A percentile compares a stretch with the other conserved stretches of the same genome.
Conservation (phyloP, 2,797 vertebrate genomes). For the Hozukius guyotensis region DNA sequence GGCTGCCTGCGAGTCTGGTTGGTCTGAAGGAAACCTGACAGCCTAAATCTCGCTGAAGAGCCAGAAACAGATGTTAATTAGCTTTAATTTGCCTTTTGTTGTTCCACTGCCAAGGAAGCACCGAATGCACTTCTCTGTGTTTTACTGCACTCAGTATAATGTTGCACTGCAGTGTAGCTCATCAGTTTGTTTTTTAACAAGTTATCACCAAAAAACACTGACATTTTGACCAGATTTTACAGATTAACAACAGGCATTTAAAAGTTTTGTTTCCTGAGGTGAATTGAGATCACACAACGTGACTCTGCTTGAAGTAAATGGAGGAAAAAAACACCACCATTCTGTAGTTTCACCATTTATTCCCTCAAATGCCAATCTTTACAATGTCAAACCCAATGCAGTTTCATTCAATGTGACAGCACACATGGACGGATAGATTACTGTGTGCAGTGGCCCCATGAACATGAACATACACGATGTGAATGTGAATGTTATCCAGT, state of each 20-base stretch:
- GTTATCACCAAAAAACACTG: neutral
- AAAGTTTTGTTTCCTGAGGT: neutral
- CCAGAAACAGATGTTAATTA: constrained; percentile 82
- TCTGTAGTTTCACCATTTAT: neutral
- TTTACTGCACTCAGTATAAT: constrained; percentile 31
- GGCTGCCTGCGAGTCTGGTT: constrained; percentile 59
- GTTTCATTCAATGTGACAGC: neutral
- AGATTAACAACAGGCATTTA: neutral
- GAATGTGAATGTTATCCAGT: neutral
- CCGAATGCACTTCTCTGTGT: constrained; percentile 52
- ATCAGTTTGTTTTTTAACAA: neutral
- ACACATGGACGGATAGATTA: neutral
- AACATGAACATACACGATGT: neutral
- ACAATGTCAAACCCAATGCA: neutral
- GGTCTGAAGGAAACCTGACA: constrained; percentile 74
- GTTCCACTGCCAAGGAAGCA: constrained; percentile 63
- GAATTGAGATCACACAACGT: neutral
- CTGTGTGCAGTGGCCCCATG: neutral
- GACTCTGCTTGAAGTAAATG: neutral
- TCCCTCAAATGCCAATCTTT: neutral
- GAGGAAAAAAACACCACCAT: too few species aligned
- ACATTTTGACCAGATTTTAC: neutral
- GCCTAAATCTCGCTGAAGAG: constrained; percentile 73
- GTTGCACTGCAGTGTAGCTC: constrained; percentile 7
- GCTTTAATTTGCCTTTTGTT: constrained; percentile 81